Conservation (phyloP, 2,113 vertebrate genomes). For the Coptodon rendalli region DNA sequence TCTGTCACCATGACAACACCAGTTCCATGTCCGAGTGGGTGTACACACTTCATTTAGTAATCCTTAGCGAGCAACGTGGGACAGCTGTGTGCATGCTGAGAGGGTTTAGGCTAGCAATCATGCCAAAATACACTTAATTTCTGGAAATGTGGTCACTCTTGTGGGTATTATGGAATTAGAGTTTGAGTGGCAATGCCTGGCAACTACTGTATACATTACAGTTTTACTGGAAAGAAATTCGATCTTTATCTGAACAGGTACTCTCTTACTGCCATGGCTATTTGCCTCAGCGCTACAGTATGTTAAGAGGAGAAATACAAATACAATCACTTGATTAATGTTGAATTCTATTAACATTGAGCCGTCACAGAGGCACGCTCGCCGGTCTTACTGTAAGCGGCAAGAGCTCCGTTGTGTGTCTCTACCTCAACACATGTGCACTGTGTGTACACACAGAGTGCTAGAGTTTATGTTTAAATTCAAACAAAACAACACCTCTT, state of each 20-base stretch:
- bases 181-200: neutral
- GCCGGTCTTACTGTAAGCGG: slow-evolving; percentile 1
- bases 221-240: neutral
- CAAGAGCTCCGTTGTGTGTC: neutral
- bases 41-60: slow-evolving; percentile 68
- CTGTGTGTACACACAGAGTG: neutral
- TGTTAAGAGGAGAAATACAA: slow-evolving; percentile 37
- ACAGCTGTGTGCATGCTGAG: slow-evolving; percentile 58
- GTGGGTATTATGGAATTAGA: slow-evolving; percentile 11
- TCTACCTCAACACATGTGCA: neutral
- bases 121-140: slow-evolving; percentile 49
- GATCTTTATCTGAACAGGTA: neutral
- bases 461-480: neutral
- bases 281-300: neutral
- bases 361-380: slow-evolving; percentile 51
- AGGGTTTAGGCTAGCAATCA: slow-evolving; percentile 52
- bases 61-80: slow-evolving; percentile 53
- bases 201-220: neutral
- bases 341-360: slow-evolving; percentile 46
- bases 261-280: neutral
- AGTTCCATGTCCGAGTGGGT: slow-evolving; percentile 64
- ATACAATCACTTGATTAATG: slow-evolving; percentile 48
- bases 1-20: slow-evolving; percentile 75
- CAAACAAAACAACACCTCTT: neutral
- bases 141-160: slow-evolving; percentile 31